These are phyloP conservation scores for Onychostruthus taczanowskii DNA, from an alignment of 2,113 vertebrate species.

Conservation along the genomic window DNA sequence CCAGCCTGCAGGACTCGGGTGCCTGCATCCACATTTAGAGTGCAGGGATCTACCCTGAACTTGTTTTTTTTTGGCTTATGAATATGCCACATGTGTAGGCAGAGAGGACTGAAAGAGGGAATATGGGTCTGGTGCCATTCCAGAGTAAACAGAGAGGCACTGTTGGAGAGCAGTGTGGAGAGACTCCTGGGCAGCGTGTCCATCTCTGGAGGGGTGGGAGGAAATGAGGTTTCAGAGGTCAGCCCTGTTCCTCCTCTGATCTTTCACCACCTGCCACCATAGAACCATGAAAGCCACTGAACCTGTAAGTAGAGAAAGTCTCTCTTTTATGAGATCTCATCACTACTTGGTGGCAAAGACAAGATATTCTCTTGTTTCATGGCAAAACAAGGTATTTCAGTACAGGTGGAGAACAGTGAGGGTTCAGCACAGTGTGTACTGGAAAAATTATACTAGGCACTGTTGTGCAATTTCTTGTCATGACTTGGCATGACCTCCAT, in stretches of 20 bases:
- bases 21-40: not conserved
- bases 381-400: not conserved
- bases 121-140: not conserved
- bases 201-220: not conserved
- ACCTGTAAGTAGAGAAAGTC: not conserved
- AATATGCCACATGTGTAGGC: not conserved
- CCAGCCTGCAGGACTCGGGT: not conserved
- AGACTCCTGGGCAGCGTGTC: not conserved
- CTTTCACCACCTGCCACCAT: not conserved
- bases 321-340: not conserved
- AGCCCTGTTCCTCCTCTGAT: not conserved
- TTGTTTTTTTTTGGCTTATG: not conserved
- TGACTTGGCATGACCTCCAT: constrained; percentile 31
- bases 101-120: not conserved
- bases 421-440: not conserved
- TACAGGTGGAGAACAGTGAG: not conserved
- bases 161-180: not conserved
- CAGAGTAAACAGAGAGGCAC: not conserved
- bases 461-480: constrained; percentile 33
- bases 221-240: not conserved
- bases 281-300: not conserved
- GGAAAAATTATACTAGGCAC: not conserved
- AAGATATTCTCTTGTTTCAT: not conserved
- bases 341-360: not conserved
- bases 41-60: not conserved